phyloP scores from a whole-genome alignment of 2,113 vertebrate genomes.

The Hemibagrus wyckioides region DNA sequence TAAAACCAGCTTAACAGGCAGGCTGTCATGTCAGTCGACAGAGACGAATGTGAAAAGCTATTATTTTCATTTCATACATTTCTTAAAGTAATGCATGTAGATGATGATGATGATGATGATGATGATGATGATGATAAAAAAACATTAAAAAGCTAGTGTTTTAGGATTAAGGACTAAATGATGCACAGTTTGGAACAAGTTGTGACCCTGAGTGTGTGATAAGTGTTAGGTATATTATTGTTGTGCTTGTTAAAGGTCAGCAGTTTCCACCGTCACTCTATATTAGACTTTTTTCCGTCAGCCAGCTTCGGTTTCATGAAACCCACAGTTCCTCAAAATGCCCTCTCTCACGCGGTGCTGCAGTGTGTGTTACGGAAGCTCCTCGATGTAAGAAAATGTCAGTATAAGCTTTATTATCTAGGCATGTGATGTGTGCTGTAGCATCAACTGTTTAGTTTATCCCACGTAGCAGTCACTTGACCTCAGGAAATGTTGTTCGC shows the following conservation, averaged over 20 bases:
- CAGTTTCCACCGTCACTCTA: not conserved
- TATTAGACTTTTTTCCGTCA: not conserved
- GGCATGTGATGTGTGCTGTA: not conserved
- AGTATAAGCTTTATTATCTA: not conserved
- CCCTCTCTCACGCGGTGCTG: not conserved
- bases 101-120: too few relatives aligned
- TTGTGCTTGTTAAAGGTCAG: not conserved
- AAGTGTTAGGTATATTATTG: not conserved
- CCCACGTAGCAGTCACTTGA: not conserved
- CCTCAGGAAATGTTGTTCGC: not conserved
- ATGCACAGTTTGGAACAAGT: not conserved
- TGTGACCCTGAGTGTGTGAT: not conserved
- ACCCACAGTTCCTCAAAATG: constrained; percentile 1
- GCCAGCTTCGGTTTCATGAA: not conserved
- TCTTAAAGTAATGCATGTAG: not conserved
- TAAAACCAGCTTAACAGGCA: not conserved
- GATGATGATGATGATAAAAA: too few relatives aligned
- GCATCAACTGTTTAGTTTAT: not conserved
- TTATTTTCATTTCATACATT: not conserved
- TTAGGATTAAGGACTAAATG: not conserved
- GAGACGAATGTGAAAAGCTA: too few relatives aligned
- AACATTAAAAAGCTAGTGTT: not conserved
- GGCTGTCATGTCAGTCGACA: not conserved
- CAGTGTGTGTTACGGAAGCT: not conserved
- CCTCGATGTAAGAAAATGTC: not conserved